These are phyloP conservation scores for Drosophila biarmipes DNA, from an alignment of 1,140 invertebrate species.

Conservation along the genomic window DNA sequence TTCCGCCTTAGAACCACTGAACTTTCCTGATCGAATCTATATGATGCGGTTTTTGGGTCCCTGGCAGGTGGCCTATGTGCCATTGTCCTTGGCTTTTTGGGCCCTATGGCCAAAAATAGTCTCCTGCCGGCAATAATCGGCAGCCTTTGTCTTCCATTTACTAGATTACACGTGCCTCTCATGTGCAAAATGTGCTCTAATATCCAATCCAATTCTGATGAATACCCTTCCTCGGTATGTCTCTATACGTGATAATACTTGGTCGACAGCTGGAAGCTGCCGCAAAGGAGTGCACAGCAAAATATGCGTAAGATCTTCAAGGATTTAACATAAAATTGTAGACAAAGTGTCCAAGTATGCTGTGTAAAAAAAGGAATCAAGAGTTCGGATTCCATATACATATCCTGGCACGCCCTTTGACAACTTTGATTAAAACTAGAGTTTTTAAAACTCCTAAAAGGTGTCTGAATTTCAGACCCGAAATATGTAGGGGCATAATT, in stretches of 20 bases:
- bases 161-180: constrained; percentile 16
- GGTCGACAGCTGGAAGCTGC: not conserved
- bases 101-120: not conserved
- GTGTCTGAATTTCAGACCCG: too few relatives aligned
- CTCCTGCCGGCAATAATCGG: constrained; percentile 18
- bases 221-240: not conserved
- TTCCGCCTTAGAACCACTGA: not conserved
- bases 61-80: not conserved
- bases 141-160: constrained; percentile 30
- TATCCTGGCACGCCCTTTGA: too few relatives aligned
- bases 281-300: not conserved
- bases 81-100: constrained; percentile 1
- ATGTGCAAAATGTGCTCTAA: constrained; percentile 16
- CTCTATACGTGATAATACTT: not conserved
- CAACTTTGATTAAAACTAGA: too few relatives aligned
- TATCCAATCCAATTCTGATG: constrained; percentile 2
- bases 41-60: not conserved
- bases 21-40: constrained; percentile 3
- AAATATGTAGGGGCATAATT: too few relatives aligned
- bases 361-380: too few relatives aligned
- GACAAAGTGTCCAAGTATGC: not conserved
- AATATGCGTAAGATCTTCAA: not conserved
- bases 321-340: not conserved
- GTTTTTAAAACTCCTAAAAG: too few relatives aligned
- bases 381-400: too few relatives aligned